These are phyloP conservation scores for Neomonachus schauinslandi DNA, from an alignment of 2,113 vertebrate genomes.

Conservation along the genomic window DNA sequence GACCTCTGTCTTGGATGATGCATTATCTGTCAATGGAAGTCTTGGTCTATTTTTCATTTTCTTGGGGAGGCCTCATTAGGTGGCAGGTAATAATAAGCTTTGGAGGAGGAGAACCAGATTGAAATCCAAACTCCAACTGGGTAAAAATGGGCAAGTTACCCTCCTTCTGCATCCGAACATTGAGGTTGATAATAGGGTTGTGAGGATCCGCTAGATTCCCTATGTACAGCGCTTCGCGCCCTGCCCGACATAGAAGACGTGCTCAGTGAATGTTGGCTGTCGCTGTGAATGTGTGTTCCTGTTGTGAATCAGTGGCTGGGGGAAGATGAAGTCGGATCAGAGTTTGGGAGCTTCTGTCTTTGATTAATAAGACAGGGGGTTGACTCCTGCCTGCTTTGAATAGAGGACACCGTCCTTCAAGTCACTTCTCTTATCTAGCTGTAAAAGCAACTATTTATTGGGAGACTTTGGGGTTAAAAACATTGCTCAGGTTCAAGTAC, in stretches of 20 bases:
- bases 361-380: background rate
- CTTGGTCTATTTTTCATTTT: background rate
- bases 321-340: background rate
- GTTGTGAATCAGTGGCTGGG: background rate
- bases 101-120: background rate
- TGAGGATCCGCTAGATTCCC: accelerated
- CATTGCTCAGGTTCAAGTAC: background rate
- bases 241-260: accelerated
- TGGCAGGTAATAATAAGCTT: background rate
- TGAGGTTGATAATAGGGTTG: background rate
- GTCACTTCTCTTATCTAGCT: background rate
- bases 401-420: background rate
- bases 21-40: background rate
- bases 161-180: background rate
- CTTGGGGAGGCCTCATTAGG: background rate
- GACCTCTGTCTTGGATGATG: background rate
- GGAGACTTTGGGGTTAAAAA: background rate
- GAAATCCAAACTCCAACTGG: background rate
- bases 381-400: background rate
- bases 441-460: background rate
- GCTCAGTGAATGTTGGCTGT: accelerated
- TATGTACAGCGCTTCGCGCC: accelerated
- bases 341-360: background rate
- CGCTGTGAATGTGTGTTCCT: background rate
- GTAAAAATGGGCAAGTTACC: background rate